phyloP scores from a whole-genome alignment of 2,888 invertebrate genomes.

The Melieria omissa region DNA sequence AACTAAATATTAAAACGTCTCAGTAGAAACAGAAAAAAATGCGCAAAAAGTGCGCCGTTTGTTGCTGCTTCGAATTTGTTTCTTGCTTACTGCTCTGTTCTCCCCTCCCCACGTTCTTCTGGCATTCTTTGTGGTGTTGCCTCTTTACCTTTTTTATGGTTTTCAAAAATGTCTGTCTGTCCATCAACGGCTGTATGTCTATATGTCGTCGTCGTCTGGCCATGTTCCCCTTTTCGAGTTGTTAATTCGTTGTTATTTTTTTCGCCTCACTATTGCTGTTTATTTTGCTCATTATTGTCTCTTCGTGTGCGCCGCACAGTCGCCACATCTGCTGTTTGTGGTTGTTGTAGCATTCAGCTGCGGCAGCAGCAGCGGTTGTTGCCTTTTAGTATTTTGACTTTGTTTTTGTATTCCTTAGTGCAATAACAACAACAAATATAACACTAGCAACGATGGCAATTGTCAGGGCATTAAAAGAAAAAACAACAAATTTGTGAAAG shows the following conservation, averaged over 20 bases:
- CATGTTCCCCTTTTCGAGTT: constrained; percentile 22
- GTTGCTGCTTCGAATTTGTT: background rate
- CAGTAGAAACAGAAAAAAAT: background rate
- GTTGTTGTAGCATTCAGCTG: background rate
- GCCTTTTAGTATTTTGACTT: constrained; percentile 22
- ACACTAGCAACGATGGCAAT: no score
- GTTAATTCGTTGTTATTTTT: constrained; percentile 27
- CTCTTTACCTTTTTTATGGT: no score
- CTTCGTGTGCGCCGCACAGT: no score
- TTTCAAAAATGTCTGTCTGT: no score
- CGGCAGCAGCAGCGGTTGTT: constrained; percentile 36
- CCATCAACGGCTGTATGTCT: no score
- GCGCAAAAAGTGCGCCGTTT: constrained; percentile 26
- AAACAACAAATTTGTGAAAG: no score
- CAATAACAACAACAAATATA: no score
- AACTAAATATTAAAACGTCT: background rate
- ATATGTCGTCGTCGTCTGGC: background rate
- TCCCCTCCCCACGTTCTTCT: background rate
- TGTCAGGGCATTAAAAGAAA: no score
- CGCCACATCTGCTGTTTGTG: no score
- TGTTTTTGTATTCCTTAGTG: no score
- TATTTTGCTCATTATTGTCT: constrained; percentile 1
- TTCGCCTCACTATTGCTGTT: constrained; percentile 22
- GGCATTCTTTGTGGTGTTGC: no score
- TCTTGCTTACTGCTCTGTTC: constrained; percentile 1